A percentile compares a stretch with the other conserved stretches of the same genome.
Evolutionary conservation across 2,888 invertebrate genomes (phyloP).

Genomic region (Charanyca ferruginea): DNA sequence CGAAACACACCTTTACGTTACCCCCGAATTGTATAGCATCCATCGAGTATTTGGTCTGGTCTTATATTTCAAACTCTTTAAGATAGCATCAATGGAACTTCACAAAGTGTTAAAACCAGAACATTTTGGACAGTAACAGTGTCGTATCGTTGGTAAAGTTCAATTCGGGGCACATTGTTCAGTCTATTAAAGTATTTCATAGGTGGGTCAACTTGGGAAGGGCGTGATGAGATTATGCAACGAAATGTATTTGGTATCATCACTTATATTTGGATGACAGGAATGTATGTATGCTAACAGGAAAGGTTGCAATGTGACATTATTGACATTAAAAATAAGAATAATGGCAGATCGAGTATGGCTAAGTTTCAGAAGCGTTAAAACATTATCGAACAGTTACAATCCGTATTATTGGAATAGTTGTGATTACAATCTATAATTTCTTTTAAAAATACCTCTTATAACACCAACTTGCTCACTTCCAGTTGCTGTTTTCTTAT

Average conservation of each 20-base stretch:
- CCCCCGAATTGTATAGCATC: constrained; percentile 42
- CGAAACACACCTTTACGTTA: constrained; percentile 51
- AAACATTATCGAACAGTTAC: constrained; percentile 25
- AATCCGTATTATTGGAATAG: constrained; percentile 29
- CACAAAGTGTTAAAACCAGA: constrained; percentile 12
- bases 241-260: constrained; percentile 74
- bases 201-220: constrained; percentile 84
- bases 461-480: constrained; percentile 37
- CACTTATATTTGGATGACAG: constrained; percentile 75
- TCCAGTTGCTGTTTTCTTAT: constrained; percentile 44
- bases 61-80: neutral
- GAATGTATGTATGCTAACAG: constrained; percentile 76
- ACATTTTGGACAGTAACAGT: constrained; percentile 62
- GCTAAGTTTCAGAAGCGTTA: neutral
- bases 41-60: constrained; percentile 51
- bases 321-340: neutral
- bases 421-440: constrained; percentile 48
- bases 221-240: constrained; percentile 86
- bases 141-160: constrained; percentile 71
- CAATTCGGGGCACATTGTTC: constrained; percentile 84
- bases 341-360: neutral
- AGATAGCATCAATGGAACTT: constrained; percentile 66
- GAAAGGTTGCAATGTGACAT: constrained; percentile 67
- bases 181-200: constrained; percentile 89
- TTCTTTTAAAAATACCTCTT: constrained; percentile 39